These are phyloP conservation scores for Denticeps clupeoides DNA, from an alignment of 2,797 vertebrate genomes.

Conservation along the genomic window DNA sequence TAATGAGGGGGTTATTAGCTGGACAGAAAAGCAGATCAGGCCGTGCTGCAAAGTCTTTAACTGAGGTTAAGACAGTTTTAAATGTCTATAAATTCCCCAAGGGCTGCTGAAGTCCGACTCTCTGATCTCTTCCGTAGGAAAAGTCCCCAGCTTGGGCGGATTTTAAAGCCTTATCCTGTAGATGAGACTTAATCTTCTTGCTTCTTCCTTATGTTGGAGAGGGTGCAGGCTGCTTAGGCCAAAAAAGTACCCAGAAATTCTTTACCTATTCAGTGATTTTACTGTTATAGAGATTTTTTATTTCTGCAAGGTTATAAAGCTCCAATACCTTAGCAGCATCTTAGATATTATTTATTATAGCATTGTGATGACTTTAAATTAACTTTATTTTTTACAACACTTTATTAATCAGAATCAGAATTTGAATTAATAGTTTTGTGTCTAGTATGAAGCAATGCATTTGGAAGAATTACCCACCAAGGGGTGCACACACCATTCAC, in stretches of 20 bases:
- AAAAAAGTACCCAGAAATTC: conserved; percentile 27
- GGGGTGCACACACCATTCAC: no score
- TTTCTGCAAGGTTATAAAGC: no score
- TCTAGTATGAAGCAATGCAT: no score
- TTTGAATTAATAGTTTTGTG: no score
- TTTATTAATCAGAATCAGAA: no score
- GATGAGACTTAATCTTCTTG: conserved; percentile 43
- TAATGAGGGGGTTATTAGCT: conserved; percentile 50
- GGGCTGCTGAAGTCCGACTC: conserved; percentile 31
- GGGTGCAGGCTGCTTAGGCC: conserved; percentile 39
- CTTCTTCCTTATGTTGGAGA: conserved; percentile 29
- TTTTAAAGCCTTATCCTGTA: conserved; percentile 51
- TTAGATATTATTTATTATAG: no score
- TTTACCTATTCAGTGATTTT: no score
- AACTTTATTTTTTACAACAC: no score
- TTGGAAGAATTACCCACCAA: no score
- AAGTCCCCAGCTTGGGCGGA: conserved; percentile 37
- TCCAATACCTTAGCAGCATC: no score
- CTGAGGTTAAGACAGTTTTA: conserved; percentile 46
- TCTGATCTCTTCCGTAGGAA: conserved; percentile 47
- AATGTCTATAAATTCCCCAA: conserved; percentile 50
- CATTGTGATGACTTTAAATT: no score
- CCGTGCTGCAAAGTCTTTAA: conserved; percentile 36
- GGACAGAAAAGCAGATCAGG: conserved; percentile 47
- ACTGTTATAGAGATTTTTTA: no score